Evolutionary conservation across 2,888 invertebrate genomes (phyloP).

Genomic region (Neelides folsomi): DNA sequence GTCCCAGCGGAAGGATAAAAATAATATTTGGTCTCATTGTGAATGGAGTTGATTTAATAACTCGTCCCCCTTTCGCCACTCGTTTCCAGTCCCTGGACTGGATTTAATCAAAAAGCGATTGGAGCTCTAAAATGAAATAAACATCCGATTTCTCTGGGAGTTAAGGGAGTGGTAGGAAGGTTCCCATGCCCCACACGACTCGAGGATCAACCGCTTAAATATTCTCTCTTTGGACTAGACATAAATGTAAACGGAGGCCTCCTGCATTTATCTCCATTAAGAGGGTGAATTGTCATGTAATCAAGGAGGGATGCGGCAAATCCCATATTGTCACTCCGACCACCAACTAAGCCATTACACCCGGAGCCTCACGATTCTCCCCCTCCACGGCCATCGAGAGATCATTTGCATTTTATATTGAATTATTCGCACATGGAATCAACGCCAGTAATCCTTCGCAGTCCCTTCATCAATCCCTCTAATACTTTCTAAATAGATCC

Average conservation of each 20-base stretch:
- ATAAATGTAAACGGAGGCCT: background rate
- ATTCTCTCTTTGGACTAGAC: constrained; percentile 10
- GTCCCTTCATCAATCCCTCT: too few species aligned
- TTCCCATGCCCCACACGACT: background rate
- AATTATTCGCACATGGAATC: constrained; percentile 17
- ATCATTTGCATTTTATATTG: constrained; percentile 33
- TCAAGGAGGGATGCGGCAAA: constrained; percentile 27
- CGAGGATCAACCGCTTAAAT: background rate
- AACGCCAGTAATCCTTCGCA: too few species aligned
- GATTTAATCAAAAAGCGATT: constrained; percentile 25
- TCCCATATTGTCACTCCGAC: constrained; percentile 32
- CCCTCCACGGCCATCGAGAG: background rate
- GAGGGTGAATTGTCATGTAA: constrained; percentile 25
- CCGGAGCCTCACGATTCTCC: constrained; percentile 3
- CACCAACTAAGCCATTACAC: constrained; percentile 25
- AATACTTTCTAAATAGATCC: too few species aligned
- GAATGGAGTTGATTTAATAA: background rate
- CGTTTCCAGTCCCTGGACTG: background rate
- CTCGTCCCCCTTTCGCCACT: background rate
- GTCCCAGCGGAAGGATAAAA: too few species aligned
- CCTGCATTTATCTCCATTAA: constrained; percentile 31
- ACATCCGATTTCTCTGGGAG: background rate
- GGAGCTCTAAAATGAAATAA: background rate
- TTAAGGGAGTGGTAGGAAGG: background rate
- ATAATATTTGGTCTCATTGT: too few species aligned